Conservation (phyloP, 2,113 vertebrate species). For the Psilopogon haemacephalus region DNA sequence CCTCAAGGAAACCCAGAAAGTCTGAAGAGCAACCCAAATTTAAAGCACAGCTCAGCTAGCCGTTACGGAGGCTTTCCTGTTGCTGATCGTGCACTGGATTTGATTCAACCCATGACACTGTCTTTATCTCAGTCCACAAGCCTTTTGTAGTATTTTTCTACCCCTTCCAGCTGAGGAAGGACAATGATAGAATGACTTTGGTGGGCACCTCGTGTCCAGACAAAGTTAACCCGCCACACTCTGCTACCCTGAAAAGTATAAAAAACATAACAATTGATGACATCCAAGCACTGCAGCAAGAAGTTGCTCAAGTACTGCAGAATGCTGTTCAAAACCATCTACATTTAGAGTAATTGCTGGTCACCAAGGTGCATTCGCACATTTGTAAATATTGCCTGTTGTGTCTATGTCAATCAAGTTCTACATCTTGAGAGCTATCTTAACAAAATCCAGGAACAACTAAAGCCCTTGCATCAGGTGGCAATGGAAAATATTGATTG, state of each 20-base stretch:
- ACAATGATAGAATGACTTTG: too few relatives aligned
- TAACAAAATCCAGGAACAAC: neutral
- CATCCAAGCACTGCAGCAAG: neutral
- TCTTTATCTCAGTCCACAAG: too few relatives aligned
- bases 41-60: too few relatives aligned
- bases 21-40: too few relatives aligned
- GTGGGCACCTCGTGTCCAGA: too few relatives aligned
- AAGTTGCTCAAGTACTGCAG: neutral
- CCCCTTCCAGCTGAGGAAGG: too few relatives aligned
- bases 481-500: neutral
- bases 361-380: neutral
- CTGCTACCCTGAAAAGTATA: neutral
- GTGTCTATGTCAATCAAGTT: neutral
- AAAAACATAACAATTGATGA: neutral
- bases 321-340: neutral
- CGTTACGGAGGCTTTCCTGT: too few relatives aligned
- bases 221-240: neutral
- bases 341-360: neutral
- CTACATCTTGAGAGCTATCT: neutral
- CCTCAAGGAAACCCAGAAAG: too few relatives aligned
- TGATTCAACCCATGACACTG: too few relatives aligned
- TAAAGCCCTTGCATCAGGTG: neutral
- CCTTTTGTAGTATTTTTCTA: too few relatives aligned
- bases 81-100: too few relatives aligned
- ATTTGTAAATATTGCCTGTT: neutral